phyloP scores from a whole-genome alignment of 2,113 vertebrate genomes.

The Pontoporia blainvillei region DNA sequence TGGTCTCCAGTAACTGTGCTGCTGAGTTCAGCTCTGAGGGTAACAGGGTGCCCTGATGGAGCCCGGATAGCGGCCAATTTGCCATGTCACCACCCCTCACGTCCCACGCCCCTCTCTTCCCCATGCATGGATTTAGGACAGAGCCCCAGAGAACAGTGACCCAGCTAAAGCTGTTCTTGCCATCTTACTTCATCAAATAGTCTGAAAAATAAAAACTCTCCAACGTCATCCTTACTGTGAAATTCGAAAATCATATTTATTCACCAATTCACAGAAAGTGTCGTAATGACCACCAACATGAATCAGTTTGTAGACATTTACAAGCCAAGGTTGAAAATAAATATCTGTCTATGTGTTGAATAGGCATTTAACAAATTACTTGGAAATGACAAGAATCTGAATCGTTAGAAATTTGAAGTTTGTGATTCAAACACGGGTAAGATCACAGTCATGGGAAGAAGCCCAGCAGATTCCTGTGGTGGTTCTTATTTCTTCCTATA shows the following conservation, averaged over 20 bases:
- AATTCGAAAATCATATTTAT: slow-evolving; percentile 97
- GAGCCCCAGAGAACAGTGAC: neutral
- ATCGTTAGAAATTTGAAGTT: slow-evolving; percentile 73
- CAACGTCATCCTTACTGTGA: slow-evolving; percentile 79
- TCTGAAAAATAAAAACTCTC: slow-evolving; percentile 61
- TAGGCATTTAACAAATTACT: slow-evolving; percentile 75
- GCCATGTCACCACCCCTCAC: neutral
- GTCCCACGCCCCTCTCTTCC: neutral
- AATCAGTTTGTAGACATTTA: slow-evolving; percentile 79
- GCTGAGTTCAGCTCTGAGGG: neutral
- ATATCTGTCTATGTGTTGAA: slow-evolving; percentile 72
- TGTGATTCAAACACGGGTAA: slow-evolving; percentile 63
- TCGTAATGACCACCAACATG: slow-evolving; percentile 88
- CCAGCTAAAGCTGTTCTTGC: neutral
- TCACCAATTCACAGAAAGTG: slow-evolving; percentile 96
- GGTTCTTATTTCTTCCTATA: neutral
- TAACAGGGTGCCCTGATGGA: neutral
- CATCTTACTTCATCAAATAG: neutral
- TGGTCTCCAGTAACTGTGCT: neutral
- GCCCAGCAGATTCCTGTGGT: slow-evolving; percentile 25
- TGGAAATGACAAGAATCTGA: slow-evolving; percentile 70
- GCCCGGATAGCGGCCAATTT: accelerated
- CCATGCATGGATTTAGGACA: neutral
- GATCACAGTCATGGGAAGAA: slow-evolving; percentile 49
- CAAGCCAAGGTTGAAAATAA: slow-evolving; percentile 80